Evolutionary conservation across 1,140 invertebrate species (phyloP).

Genomic region (Pogonognathellus flavescens): DNA sequence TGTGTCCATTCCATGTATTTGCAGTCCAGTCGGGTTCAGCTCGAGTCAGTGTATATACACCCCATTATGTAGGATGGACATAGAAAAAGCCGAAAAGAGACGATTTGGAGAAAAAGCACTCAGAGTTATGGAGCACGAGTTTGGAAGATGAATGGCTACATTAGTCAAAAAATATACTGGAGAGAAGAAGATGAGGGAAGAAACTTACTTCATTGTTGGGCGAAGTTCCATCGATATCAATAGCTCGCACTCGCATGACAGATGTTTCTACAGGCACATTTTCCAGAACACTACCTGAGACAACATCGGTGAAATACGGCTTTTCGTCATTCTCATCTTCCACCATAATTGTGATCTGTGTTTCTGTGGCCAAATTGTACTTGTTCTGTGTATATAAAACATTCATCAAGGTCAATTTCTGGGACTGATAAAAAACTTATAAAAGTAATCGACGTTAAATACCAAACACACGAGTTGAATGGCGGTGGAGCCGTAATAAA

Average conservation of each 20-base stretch:
- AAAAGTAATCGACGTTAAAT: constrained; percentile 4
- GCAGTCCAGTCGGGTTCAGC: constrained; percentile 1
- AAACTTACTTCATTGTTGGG: constrained; percentile 80
- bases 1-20: neutral
- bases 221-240: constrained; percentile 86
- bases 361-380: constrained; percentile 82
- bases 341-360: constrained; percentile 81
- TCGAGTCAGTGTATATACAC: neutral
- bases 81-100: neutral
- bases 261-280: constrained; percentile 84
- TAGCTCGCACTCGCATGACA: constrained; percentile 88
- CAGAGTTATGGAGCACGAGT: constrained; percentile 14
- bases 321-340: constrained; percentile 89
- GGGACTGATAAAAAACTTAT: constrained; percentile 9
- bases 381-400: constrained; percentile 76
- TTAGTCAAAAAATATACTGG: neutral
- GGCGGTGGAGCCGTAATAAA: neutral
- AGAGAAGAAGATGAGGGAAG: neutral
- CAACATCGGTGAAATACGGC: constrained; percentile 83
- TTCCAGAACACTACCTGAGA: constrained; percentile 84
- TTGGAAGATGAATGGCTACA: constrained; percentile 45
- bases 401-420: constrained; percentile 33
- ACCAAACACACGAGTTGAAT: neutral
- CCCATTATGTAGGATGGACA: neutral
- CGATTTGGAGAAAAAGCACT: constrained; percentile 4